Conservation (phyloP, 2,113 vertebrate species). For the Excalfactoria chinensis region DNA sequence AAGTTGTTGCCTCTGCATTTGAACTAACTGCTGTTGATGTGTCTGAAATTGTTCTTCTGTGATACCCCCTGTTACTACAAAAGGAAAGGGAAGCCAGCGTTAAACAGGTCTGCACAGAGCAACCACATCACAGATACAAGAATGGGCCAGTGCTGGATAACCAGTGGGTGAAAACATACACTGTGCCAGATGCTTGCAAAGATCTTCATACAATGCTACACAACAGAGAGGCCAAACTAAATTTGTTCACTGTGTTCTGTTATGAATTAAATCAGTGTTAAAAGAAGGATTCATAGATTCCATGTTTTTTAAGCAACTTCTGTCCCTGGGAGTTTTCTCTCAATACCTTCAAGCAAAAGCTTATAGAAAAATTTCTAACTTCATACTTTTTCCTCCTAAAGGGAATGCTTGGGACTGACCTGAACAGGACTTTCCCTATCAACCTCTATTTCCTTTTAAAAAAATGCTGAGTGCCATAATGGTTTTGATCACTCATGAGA, state of each 20-base stretch:
- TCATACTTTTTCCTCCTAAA: background rate
- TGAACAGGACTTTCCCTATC: background rate
- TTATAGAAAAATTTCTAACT: background rate
- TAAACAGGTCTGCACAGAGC: background rate
- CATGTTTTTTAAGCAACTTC: background rate
- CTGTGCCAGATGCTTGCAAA: background rate
- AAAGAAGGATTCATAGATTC: background rate
- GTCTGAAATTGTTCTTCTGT: constrained; percentile 93
- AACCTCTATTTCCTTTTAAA: background rate
- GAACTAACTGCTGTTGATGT: constrained; percentile 91
- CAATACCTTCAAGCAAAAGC: background rate
- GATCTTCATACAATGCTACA: fast-evolving
- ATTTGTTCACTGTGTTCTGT: background rate
- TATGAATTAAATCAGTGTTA: too few species aligned
- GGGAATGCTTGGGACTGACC: background rate
- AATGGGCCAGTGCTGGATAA: fast-evolving
- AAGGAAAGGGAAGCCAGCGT: background rate
- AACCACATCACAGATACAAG: fast-evolving
- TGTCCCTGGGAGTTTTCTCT: background rate
- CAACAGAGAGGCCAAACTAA: background rate
- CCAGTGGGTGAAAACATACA: background rate
- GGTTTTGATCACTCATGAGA: background rate
- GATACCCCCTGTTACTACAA: constrained; percentile 85
- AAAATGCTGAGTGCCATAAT: background rate
- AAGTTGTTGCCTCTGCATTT: constrained; percentile 92